Base-by-base conservation (phyloP, 2,113 vertebrate species). In the Prochilodus magdalenae region DNA sequence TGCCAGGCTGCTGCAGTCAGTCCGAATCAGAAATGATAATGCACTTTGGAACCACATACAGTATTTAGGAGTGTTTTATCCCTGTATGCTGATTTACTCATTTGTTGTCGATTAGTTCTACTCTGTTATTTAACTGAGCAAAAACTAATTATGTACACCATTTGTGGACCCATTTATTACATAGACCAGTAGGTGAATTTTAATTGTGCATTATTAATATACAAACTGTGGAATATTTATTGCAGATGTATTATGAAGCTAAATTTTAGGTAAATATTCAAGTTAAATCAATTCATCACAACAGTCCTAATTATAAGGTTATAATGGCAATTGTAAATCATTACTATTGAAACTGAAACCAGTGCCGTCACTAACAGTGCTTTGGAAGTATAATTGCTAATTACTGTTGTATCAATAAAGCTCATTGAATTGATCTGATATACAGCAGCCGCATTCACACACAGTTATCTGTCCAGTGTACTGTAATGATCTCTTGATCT, bases 401-500 rank as follows among this genome's bases (percentile, higher is more conserved):
- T 24, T 20, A 70, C 20, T 33, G 11, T 44, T 12, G 15, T 24
- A 10, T 6, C 24, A 40, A 24, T 70, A 44, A 44, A 70, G 13
- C 20, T 44, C 11, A 24, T 14, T 70, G 36, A 26, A 60, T 12
- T 60, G 57, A 26, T 60, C 57, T 26, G 24, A 60, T 60, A 26
- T 26, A 40, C n/a, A 36, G 40, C 33, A 69, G 65, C 20, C 30
- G 10, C 30, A 22, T 69, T 2, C 22, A 40, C 40, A 15, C 12
- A 7, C 20, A 40, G 7, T 36, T 13, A 7, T 69, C 65, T 4
- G 7, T 36, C 8, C 65, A 36, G 30, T 69, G 8, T n/a, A 20
- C 63, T 66, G 65, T 36, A 69, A 10, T 69, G 65, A 69, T 69
- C 65, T 69, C 65, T 22, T 30, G 20, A 40, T 70, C 66, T 70